A percentile compares a stretch with the other conserved stretches of the same genome.
Conservation (phyloP, 2,888 invertebrate genomes). For the Hemithea aestivaria region DNA sequence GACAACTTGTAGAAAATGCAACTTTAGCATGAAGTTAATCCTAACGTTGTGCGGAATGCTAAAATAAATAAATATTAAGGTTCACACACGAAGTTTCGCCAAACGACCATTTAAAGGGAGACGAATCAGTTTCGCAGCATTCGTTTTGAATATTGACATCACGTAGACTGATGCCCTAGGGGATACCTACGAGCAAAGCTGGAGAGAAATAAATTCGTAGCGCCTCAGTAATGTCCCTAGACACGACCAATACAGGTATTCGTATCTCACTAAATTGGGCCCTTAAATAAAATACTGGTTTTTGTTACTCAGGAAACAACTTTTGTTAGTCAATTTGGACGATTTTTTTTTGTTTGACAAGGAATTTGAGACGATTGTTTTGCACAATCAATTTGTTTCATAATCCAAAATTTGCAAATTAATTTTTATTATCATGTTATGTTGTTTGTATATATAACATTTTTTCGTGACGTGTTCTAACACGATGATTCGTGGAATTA, state of each 20-base stretch:
- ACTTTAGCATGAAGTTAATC: too few species aligned
- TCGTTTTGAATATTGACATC: constrained; percentile 72
- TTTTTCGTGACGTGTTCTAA: too few species aligned
- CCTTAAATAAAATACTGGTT: constrained; percentile 55
- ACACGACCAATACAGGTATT: constrained; percentile 61
- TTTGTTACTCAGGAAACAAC: constrained; percentile 39
- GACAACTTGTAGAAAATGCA: too few species aligned
- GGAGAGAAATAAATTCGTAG: constrained; percentile 66
- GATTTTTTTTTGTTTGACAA: constrained; percentile 18
- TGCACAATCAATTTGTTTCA: too few species aligned
- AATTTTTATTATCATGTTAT: too few species aligned
- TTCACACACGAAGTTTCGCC: constrained; percentile 46
- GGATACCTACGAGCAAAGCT: constrained; percentile 54
- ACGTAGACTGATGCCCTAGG: constrained; percentile 67
- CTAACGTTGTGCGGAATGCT: too few species aligned
- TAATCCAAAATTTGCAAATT: too few species aligned
- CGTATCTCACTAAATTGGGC: constrained; percentile 59
- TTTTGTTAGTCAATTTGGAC: too few species aligned
- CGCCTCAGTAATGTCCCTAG: constrained; percentile 60
- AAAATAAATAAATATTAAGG: constrained; percentile 54
- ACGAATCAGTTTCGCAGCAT: constrained; percentile 68
- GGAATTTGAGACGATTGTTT: too few species aligned
- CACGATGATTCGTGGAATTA: too few species aligned
- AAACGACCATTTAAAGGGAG: constrained; percentile 56
- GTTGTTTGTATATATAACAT: too few species aligned